Base-by-base conservation (phyloP, 2,113 vertebrate species). In the Nannospalax galili region DNA sequence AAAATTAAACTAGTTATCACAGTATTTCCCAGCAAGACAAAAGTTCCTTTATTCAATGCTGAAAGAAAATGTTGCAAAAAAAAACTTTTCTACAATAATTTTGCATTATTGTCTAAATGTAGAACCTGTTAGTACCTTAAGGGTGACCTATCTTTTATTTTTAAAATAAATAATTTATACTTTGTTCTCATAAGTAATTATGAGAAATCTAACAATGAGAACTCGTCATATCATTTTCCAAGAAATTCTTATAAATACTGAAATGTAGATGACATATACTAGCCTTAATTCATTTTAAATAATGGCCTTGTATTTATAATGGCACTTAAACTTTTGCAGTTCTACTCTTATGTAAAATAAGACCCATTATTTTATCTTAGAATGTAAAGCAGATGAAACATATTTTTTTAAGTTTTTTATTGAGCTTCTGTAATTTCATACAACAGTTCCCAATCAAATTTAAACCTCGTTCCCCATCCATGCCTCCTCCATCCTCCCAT, bases 211-310 rank as follows among this genome's bases (percentile, higher is more conserved):
- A 95, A 65, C 24, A 60, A 9, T 73, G 26, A 78, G 80, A 94
- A 42, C 37, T 75, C 89, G 4, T 80, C 72, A 81, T 14, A 64
- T 4, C 74, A 85, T 69, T 95, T n/a, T 86, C 58, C 24, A 88
- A 85, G 73, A 88, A 92, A 42, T 79, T 42, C 2, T 42, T 78
- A 37, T 70, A 69, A 42, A 64, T 69, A 82, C 17, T 67, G 4
- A 28, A 73, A 64, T 90, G 52, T 52, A 45, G 60, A 26, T 69
- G 73, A 35, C 22, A 91, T 87, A 0, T 24, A 77, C 28, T 45
- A 30, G 69, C 28, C 95, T 56, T 86, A 28, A 65, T 82, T 82
- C 88, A 45, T 84, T 94, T 97, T 90, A 80, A 94, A 80, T 70
- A 37, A 78, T 77, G 4, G 2, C 11, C 80, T 92, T 94, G 45